Base-by-base conservation (phyloP, 2,888 invertebrate species). In the Dryomyza anilis region DNA sequence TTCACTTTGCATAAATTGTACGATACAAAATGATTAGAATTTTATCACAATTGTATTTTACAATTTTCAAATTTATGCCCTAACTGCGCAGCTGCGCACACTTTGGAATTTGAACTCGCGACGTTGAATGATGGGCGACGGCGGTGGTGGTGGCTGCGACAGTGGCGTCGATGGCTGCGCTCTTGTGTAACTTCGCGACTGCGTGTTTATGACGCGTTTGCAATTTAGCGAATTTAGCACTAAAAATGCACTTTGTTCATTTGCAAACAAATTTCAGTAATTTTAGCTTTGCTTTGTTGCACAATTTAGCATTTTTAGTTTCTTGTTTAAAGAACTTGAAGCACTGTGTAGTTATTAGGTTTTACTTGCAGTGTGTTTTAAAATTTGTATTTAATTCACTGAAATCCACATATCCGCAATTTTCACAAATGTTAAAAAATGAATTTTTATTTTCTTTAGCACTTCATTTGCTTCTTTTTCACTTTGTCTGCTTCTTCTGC, bases 141-240 rank as follows among this genome's bases (percentile, higher is more conserved):
- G 53, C n/a, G 19, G 23, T 1, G 10, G 10, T 48, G 5, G n/a
- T 14, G 23, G 4, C 14, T 19, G 14, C 10, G 21, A 6, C 48
- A 25, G 23, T 10, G 48, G 48, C 48, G 4, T 1, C 50, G 29
- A 27, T 27, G 27, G 30, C 33, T n/a, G 30, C 4, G 1, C 21
- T 16, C n/a, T 56, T 56, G 36, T 36, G 27, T 56, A 43, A 56
- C 43, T 25, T 7, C n/a, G 55, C 55, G 55, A 36, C 55, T 56
- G 56, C 56, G 43, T 1, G 16, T 29, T 16, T 8, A 6, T 21
- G 23, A 48, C 46, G 46, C 21, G 16, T 48, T 21, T 3, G 21
- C 46, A 1, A 12, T 48, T 48, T 48, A 10, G 46, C 19, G 21
- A 48, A 33, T 12, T 23, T 48, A 14, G 12, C 12, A 3, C 1